Evolutionary conservation across 2,888 invertebrate species (phyloP), one percentile per base, ranked within the genome.

Genomic region (Tipula unca): DNA sequence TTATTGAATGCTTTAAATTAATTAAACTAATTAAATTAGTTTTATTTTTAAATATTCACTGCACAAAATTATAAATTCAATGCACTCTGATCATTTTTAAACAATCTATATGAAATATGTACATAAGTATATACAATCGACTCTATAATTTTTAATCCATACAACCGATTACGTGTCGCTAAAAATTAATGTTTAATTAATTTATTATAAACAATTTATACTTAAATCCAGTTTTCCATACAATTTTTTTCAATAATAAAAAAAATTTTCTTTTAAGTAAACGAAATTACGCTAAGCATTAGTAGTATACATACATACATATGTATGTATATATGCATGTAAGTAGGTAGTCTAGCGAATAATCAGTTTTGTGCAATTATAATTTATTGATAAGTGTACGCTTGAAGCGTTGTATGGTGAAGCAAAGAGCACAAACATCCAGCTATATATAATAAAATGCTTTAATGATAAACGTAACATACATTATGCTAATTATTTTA

Each of bases 141-240:
- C 69, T 69, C 10, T 69, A 20, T 69, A 48, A 69, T 69, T 69
- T 69, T 10, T 10, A 69, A 69, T 69, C 13, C 69, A 69, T 10
- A 69, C 69, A 69, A 69, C 69, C 69, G 10, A 69, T 69, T 69
- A 69, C 25, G 69, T 69, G 69, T 69, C 69, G 25, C 69, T 69
- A 69, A 69, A 69, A 69, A 69, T 69, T 69, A 69, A 69, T 69
- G 69, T 69, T 69, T 69, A 69, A 69, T 69, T 25, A 69, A 69
- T 69, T 69, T 69, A 69, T 48, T 69, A 69, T 69, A 25, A 69
- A 25, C 69, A 69, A 69, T 69, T 25, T 69, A 48, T 48, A 42
- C n/a, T 48, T 25, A 69, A n/a, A n/a, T n/a, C 69, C 69, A 25
- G 69, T 69, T 69, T 69, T 48, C n/a, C 48, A n/a, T 32, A 32